Base-by-base conservation (phyloP, 1,140 invertebrate genomes). In the Liolophura sinensis region DNA sequence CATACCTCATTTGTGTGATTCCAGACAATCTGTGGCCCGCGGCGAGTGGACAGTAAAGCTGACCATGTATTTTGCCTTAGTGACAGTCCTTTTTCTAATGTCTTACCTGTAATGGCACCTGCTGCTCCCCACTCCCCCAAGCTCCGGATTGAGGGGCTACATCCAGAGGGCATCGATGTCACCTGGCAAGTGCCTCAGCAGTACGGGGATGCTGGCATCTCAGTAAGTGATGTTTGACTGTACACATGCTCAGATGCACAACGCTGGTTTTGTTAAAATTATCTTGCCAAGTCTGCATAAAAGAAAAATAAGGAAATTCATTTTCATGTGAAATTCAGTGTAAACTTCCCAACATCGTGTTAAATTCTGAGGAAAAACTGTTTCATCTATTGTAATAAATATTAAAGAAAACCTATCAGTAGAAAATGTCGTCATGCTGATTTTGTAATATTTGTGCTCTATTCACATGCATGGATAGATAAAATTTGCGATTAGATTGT, bases 181-280 rank as follows among this genome's bases (percentile, higher is more conserved):
- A 81, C 78, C 15, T 85, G 84, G 84, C 70, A 78, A 49, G 72
- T 73, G 15, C 82, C 81, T 5, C 81, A 85, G 64, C 82, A 85
- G 65, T 78, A 75, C 59, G 82, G 81, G 20, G 83, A 84, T 70
- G 82, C 80, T 46, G 68, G 61, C n/a, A 76, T 84, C 31, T 82
- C 81, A 24, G 82, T 84, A 70, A 75, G 79, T 74, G 49, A 14
- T 12, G 52, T 4, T 16, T 72, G 6, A 55, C 55, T 68, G 56
- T 22, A 15, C 18, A 60, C 55, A 62, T 51, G 20, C 27, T 56
- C 24, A 15, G 20, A 20, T 47, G 24, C 11, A n/a, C n/a, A n/a
- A n/a, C n/a, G n/a, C n/a, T n/a, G n/a, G n/a, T n/a, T n/a, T n/a
- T n/a, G n/a, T n/a, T n/a, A n/a, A n/a, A n/a, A n/a, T n/a, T n/a